phyloP scores from a whole-genome alignment of 2,888 invertebrate genomes.

The Asteroscopus sphinx region DNA sequence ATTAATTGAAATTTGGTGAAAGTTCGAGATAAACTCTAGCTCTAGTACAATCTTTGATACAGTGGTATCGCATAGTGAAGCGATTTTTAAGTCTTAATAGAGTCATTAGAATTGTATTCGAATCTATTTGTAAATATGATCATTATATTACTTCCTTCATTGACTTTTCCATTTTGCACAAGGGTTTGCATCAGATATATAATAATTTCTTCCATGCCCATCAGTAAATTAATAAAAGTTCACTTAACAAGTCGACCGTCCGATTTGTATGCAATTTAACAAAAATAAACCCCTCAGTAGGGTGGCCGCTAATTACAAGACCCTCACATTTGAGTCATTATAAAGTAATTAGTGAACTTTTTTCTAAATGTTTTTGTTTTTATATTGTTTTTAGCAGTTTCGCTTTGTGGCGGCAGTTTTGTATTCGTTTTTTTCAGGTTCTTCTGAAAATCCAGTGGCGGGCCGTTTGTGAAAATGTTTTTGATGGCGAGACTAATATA shows the following conservation, averaged over 20 bases:
- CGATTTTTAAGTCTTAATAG: too few relatives aligned
- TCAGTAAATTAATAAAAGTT: conserved; percentile 21
- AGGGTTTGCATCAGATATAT: not conserved
- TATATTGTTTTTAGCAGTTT: conserved; percentile 25
- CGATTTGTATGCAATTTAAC: conserved; percentile 23
- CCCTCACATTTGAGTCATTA: conserved; percentile 52
- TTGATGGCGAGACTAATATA: not conserved
- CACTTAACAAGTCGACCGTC: conserved; percentile 7
- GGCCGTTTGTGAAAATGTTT: not conserved
- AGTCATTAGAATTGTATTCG: too few relatives aligned
- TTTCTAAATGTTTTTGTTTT: conserved; percentile 47
- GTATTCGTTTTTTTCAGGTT: conserved; percentile 13
- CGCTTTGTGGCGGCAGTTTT: conserved; percentile 33
- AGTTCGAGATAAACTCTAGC: too few relatives aligned
- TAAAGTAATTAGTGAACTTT: conserved; percentile 58
- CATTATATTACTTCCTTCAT: too few relatives aligned
- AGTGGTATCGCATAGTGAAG: too few relatives aligned
- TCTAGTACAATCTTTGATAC: too few relatives aligned
- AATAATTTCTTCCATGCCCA: not conserved
- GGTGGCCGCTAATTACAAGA: conserved; percentile 50
- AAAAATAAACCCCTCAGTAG: conserved; percentile 21
- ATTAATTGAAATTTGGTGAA: too few relatives aligned
- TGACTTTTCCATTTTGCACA: not conserved
- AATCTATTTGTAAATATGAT: too few relatives aligned
- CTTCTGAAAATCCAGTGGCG: not conserved